Evolutionary conservation across 1,140 invertebrate species (phyloP), one percentile per base, ranked within the genome.

Genomic region (Ostrea edulis): DNA sequence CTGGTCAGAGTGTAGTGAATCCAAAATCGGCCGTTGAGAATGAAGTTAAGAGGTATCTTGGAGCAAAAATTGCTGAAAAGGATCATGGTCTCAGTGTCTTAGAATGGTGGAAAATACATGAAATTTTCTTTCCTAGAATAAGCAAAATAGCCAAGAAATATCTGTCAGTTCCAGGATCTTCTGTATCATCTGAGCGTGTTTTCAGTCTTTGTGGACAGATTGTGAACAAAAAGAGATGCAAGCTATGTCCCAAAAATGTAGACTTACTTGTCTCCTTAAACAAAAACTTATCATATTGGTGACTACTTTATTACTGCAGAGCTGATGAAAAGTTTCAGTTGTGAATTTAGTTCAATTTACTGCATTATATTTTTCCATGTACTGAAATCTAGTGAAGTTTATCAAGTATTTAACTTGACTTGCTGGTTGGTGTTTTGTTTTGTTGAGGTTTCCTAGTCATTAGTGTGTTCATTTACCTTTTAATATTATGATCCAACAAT

Each of bases 171-270:
- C 82, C 82, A 52, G 82, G 29, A 2, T 84, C 82, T 4, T 84
- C 82, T 51, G 82, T 84, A 20, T 44, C 82, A 22, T 51, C 29
- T 84, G 82, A 84, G 53, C 11, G 82, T 5, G 35, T 84, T n/a
- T 84, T 84, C 51, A 84, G 82, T 84, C 51, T 84, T 9, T 29
- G 29, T 84, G 82, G 82, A 84, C 44, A 84, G 5, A 52, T 84
- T 17, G 82, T 84, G 8, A 44, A 54, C 9, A 55, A 84, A 84
- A 84, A 84, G 82, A 84, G 82, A 55, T 84, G 35, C 3, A 51
- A 25, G 53, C 4, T 84, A 51, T 7, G 8, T 3, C 82, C 82
- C 2, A 51, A 12, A 20, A 12, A 20, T 53, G 82, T 84, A 4
- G 9, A 84, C 22, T 53, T 17, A 55, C 22, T 84, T 12, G 53